phyloP scores from a whole-genome alignment of 2,888 invertebrate genomes.

The Zaprionus lineosus region DNA sequence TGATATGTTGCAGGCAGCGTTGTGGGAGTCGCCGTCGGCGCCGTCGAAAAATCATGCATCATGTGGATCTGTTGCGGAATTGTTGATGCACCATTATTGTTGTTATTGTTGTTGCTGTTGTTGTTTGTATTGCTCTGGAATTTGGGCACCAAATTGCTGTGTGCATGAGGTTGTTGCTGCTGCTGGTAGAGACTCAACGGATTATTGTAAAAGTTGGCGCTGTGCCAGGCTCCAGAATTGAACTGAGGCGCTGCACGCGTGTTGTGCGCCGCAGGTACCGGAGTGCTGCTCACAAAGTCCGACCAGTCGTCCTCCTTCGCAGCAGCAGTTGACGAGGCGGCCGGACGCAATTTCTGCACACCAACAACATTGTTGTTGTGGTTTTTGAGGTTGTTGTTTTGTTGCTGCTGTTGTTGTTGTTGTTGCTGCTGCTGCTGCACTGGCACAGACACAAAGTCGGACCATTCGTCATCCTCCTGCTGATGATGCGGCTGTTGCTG shows the following conservation, averaged over 20 bases:
- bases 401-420: constrained; percentile 28
- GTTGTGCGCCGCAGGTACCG: constrained; percentile 49
- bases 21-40: constrained; percentile 38
- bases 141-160: constrained; percentile 69
- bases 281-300: constrained; percentile 84
- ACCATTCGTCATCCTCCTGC: constrained; percentile 84
- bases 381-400: constrained; percentile 30
- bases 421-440: constrained; percentile 36
- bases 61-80: constrained; percentile 79
- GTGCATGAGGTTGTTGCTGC: constrained; percentile 54
- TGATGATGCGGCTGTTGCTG: constrained; percentile 23
- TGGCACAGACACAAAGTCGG: constrained; percentile 84
- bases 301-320: constrained; percentile 84
- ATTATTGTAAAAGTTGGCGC: constrained; percentile 81
- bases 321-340: constrained; percentile 14
- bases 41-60: constrained; percentile 81
- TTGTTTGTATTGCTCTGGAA: constrained; percentile 46
- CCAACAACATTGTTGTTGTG: constrained; percentile 44
- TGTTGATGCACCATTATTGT: constrained; percentile 50
- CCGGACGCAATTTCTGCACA: constrained; percentile 18
- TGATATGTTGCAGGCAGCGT: constrained; percentile 45
- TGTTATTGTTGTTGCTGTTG: constrained; percentile 41
- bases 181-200: constrained; percentile 80
- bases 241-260: constrained; percentile 70
- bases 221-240: constrained; percentile 81